A percentile compares a stretch with the other conserved stretches of the same genome.
Conservation (phyloP, 2,113 vertebrate species). For the Vulpes lagopus region DNA sequence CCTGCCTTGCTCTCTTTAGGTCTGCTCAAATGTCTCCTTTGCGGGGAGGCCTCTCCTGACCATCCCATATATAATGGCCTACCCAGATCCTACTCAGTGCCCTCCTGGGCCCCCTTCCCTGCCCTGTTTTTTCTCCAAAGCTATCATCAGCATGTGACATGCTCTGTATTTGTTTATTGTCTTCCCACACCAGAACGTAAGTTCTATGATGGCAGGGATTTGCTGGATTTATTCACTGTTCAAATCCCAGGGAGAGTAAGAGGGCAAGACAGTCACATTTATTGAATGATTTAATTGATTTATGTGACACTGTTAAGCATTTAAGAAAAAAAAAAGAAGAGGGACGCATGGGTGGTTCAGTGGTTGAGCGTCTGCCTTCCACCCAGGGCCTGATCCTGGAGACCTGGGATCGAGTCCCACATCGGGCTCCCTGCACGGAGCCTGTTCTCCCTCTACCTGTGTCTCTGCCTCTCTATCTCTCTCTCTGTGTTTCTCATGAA, state of each 20-base stretch:
- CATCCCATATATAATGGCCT: neutral
- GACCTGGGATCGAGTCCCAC: too few relatives aligned
- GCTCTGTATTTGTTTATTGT: neutral
- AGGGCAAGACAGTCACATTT: neutral
- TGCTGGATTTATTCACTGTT: neutral
- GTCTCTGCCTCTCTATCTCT: too few relatives aligned
- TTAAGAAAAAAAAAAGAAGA: neutral
- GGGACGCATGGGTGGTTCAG: too few relatives aligned
- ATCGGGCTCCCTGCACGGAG: too few relatives aligned
- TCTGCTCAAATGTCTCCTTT: neutral
- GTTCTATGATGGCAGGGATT: neutral
- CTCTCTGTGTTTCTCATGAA: too few relatives aligned
- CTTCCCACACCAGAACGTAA: neutral
- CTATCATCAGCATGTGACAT: neutral
- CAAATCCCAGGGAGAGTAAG: neutral
- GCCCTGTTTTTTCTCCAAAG: neutral
- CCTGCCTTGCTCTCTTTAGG: neutral
- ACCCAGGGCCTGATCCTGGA: too few relatives aligned
- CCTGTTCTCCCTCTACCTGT: too few relatives aligned
- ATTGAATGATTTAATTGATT: neutral
- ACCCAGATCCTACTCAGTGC: rapidly evolving
- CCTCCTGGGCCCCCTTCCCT: neutral
- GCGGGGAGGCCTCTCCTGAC: neutral
- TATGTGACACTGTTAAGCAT: neutral
- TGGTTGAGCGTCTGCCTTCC: too few relatives aligned